A percentile compares a stretch with the other conserved stretches of the same genome.
Evolutionary conservation across 23 tunicate species (phyloP).

Genomic region (Ascidia mentula): DNA sequence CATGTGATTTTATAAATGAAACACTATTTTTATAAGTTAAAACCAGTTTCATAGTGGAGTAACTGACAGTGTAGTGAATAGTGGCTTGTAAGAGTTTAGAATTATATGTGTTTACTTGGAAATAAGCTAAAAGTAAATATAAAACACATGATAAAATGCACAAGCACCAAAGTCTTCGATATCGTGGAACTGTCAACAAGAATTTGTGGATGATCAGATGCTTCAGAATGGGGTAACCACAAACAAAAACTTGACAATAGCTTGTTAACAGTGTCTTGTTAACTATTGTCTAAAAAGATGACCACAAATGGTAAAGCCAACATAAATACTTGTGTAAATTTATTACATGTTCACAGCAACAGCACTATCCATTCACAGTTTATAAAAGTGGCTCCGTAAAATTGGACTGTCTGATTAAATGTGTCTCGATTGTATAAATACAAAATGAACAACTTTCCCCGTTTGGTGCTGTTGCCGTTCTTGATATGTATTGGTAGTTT

Average conservation of each 20-base stretch:
- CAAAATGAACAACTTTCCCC: too few relatives aligned
- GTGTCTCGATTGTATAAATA: too few relatives aligned
- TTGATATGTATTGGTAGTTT: too few relatives aligned
- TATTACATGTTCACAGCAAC: too few relatives aligned
- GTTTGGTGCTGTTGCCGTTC: too few relatives aligned
- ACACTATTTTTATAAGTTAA: background rate
- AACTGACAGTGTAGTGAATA: slow-evolving; percentile 7
- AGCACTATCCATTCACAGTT: too few relatives aligned
- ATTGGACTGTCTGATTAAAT: too few relatives aligned
- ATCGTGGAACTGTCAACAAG: background rate
- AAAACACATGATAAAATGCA: background rate
- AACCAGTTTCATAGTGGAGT: background rate
- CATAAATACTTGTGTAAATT: too few relatives aligned
- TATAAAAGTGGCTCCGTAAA: too few relatives aligned
- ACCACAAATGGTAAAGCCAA: background rate
- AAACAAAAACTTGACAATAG: slow-evolving; percentile 1
- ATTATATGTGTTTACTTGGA: too few relatives aligned
- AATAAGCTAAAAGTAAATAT: background rate
- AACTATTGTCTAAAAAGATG: slow-evolving; percentile 3
- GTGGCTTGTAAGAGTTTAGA: background rate
- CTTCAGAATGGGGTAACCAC: slow-evolving; percentile 5
- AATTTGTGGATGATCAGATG: background rate
- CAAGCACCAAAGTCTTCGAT: background rate
- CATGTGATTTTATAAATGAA: background rate
- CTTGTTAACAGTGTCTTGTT: background rate